Conservation (phyloP, 2,888 invertebrate genomes). For the Hipparchia semele region DNA sequence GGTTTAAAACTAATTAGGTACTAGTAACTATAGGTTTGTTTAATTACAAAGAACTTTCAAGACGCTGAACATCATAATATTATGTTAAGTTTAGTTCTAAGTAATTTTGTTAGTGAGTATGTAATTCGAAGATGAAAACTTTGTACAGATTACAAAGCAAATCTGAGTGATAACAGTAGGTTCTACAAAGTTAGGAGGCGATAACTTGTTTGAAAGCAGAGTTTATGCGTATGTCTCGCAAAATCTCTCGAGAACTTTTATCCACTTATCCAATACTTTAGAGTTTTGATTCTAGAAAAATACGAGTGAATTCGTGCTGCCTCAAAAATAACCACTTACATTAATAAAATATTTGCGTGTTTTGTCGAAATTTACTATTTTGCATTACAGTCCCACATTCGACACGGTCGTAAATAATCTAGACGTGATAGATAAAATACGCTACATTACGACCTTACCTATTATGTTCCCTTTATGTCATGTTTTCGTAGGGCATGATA, state of each 20-base stretch:
- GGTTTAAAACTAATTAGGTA: too few relatives aligned
- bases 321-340: background rate
- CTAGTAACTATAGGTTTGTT: too few relatives aligned
- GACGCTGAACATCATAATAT: too few relatives aligned
- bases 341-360: constrained; percentile 17
- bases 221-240: background rate
- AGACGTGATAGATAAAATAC: constrained; percentile 31
- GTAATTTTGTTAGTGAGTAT: background rate
- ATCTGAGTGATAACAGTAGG: background rate
- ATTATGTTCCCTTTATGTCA: constrained; percentile 25
- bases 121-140: background rate
- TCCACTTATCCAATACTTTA: background rate
- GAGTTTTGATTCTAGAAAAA: background rate
- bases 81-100: too few relatives aligned
- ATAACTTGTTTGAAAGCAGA: constrained; percentile 4
- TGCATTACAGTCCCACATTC: constrained; percentile 23
- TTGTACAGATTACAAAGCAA: background rate
- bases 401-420: constrained; percentile 26
- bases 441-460: constrained; percentile 23
- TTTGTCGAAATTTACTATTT: constrained; percentile 18
- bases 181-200: background rate
- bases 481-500: constrained; percentile 28
- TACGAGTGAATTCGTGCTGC: background rate
- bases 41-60: too few relatives aligned
- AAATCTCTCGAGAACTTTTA: constrained; percentile 6